A percentile compares a stretch with the other conserved stretches of the same genome.
Evolutionary conservation across 2,113 vertebrate species (phyloP).

Genomic region (Atrichornis clamosus): DNA sequence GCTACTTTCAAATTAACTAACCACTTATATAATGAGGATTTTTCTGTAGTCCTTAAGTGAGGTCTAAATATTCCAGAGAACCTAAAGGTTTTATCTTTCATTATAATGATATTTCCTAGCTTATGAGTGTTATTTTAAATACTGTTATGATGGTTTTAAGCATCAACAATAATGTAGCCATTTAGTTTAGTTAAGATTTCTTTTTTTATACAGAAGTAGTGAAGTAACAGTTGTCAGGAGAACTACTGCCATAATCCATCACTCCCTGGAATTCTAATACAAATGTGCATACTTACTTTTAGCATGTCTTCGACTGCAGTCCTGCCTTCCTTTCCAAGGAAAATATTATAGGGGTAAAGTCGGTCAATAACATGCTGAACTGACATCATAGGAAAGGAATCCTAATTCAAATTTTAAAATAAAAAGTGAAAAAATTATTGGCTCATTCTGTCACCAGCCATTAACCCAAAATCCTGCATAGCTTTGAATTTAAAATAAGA

Average conservation of each 20-base stretch:
- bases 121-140: not conserved
- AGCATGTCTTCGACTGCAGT: conserved; percentile 85
- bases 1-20: not conserved
- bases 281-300: conserved; percentile 74
- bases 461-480: not conserved
- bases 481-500: not conserved
- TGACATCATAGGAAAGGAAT: conserved; percentile 87
- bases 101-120: not conserved
- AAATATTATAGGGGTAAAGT: conserved; percentile 87
- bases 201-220: not conserved
- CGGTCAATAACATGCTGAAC: conserved; percentile 80
- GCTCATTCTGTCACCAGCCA: not conserved
- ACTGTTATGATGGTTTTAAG: not conserved
- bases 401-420: conserved; percentile 70
- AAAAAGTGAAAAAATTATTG: not conserved
- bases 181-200: not conserved
- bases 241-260: not conserved
- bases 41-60: not conserved
- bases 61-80: not conserved
- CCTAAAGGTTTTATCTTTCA: not conserved
- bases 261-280: not conserved
- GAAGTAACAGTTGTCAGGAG: not conserved
- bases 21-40: not conserved
- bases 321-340: conserved; percentile 89
- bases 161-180: not conserved